Base-by-base conservation (phyloP, 2,888 invertebrate species). In the Cantharis nigra region DNA sequence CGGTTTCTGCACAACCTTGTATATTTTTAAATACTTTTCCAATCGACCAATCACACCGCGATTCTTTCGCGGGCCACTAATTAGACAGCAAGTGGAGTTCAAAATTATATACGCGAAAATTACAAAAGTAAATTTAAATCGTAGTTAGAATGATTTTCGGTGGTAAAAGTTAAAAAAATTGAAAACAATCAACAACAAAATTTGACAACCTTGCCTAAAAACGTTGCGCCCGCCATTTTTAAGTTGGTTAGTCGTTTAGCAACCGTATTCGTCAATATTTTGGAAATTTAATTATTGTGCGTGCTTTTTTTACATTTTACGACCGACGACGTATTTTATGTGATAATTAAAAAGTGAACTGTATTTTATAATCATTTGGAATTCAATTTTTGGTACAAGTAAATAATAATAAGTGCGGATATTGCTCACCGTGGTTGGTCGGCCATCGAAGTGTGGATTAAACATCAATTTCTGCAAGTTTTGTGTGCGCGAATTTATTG, bases 401-500 rank as follows among this genome's bases (percentile, higher is more conserved):
- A 69, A 14, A 23, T 69, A 69, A 28, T 28, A 28, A 33, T 33
- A 30, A n/a, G 11, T 70, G 18, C 18, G 30, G 62, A 49, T 63
- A 67, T 91, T 91, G 91, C 89, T 89, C 90, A 89, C 89, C 90
- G 92, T 92, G 92, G 92, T 92, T 91, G 91, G 91, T 92, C 92
- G 91, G 92, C 92, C 92, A 92, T 93, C 92, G 91, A 91, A 90
- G 90, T 90, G 91, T 91, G 91, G 88, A 91, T 90, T 67, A 67
- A 91, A 92, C 92, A 92, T 91, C 91, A 91, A 90, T 89, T 90
- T 85, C 85, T 83, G 85, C 85, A 85, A 87, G 85, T 86, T 86
- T 85, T 85, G 85, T 87, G 87, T 87, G 87, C 85, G 86, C 85
- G 86, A 86, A 83, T 83, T 83, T 83, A 83, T 83, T 83, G 83